phyloP scores from a whole-genome alignment of 2,888 invertebrate genomes.

The Geotrupes spiniger region DNA sequence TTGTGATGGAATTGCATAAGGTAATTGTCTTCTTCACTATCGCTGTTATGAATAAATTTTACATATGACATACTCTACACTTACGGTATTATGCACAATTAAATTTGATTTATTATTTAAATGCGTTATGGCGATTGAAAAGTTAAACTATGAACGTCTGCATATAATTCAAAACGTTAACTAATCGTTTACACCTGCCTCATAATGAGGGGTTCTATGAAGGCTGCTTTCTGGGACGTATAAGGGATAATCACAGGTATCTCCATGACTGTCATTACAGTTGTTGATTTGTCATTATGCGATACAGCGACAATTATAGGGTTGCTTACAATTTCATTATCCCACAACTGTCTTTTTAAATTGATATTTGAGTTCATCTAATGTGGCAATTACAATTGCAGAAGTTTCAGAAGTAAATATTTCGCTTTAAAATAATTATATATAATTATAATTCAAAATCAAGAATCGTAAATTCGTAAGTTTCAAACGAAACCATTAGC shows the following conservation, averaged over 20 bases:
- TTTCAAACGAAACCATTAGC: too few species aligned
- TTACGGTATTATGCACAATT: too few species aligned
- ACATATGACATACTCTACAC: too few species aligned
- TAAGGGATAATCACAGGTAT: conserved; percentile 29
- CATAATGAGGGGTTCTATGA: conserved; percentile 43
- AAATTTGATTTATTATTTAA: conserved; percentile 6
- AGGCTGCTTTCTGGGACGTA: conserved; percentile 18
- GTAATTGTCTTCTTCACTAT: too few species aligned
- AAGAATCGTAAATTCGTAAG: too few species aligned
- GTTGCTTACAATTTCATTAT: conserved; percentile 3
- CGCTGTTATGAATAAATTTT: too few species aligned
- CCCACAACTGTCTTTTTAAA: conserved; percentile 2
- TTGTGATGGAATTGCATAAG: too few species aligned
- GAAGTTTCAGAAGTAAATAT: too few species aligned
- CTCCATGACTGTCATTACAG: background rate
- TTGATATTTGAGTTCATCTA: conserved; percentile 22
- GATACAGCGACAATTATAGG: conserved; percentile 12
- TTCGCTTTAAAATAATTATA: too few species aligned
- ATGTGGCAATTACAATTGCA: too few species aligned
- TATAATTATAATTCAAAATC: too few species aligned
- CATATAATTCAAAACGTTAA: conserved; percentile 40
- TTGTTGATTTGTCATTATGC: background rate
- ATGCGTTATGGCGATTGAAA: conserved; percentile 1
- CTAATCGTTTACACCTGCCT: conserved; percentile 40
- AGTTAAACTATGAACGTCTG: conserved; percentile 11